Percentiles rank a stretch among this genome's conserved stretches.
These are phyloP conservation scores for Carposina sasakii DNA, from an alignment of 1,140 invertebrate genomes.

Conservation along the genomic window DNA sequence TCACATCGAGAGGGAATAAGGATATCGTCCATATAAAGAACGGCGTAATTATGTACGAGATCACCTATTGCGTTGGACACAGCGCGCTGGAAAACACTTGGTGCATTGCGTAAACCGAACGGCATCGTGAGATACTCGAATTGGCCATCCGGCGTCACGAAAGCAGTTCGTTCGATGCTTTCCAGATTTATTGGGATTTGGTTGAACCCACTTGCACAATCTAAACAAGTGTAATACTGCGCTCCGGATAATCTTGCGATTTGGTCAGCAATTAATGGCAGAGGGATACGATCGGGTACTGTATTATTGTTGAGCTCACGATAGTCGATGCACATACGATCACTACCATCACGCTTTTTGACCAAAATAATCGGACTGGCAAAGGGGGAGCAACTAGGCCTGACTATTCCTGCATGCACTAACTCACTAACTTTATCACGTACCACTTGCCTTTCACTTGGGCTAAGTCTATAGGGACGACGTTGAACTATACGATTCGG, in stretches of 20 bases:
- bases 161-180: constrained; percentile 57
- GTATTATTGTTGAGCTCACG: constrained; percentile 59
- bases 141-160: constrained; percentile 48
- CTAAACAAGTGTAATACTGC: constrained; percentile 36
- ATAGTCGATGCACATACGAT: constrained; percentile 25
- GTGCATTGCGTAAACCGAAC: constrained; percentile 41
- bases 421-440: constrained; percentile 6
- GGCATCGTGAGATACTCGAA: constrained; percentile 39
- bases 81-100: constrained; percentile 31
- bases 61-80: constrained; percentile 14
- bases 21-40: constrained; percentile 22
- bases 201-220: constrained; percentile 60
- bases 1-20: constrained; percentile 9
- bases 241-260: constrained; percentile 37
- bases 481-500: constrained; percentile 6
- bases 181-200: constrained; percentile 57
- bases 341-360: constrained; percentile 19
- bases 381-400: constrained; percentile 19
- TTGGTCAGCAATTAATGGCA: constrained; percentile 67
- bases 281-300: constrained; percentile 54
- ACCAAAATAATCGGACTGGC: constrained; percentile 24
- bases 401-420: constrained; percentile 6
- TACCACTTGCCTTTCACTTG: constrained; percentile 2
- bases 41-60: background rate
- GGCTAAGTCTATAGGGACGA: constrained; percentile 16